Evolutionary conservation across 2,888 invertebrate genomes (phyloP), one percentile per base, ranked within the genome.

Genomic region (Lepidochitona cinerea): DNA sequence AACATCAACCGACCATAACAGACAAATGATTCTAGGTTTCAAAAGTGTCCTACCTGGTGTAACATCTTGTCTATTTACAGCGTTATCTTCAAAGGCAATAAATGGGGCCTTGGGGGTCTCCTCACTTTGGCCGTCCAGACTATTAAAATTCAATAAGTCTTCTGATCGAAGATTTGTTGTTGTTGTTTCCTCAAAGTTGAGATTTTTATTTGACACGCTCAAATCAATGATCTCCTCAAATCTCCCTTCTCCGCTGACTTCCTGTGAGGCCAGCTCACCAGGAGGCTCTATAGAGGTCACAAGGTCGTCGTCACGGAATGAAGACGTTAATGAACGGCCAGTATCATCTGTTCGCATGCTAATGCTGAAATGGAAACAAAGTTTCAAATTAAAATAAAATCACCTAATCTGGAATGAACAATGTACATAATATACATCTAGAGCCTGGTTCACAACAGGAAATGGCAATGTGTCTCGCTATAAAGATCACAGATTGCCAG

Each of bases 71-170:
- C 83, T 72, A 74, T 81, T 79, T 77, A 84, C 79, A 79, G 84
- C 83, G 79, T 83, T 85, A 73, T 88, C 87, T 75, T 87, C 87
- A 76, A 87, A 87, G 72, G 87, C 85, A 74, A 85, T 84, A 72
- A 87, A 77, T 33, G 87, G 85, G 72, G 82, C 81, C 35, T 80
- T 79, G 54, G 76, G 79, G 49, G 80, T 77, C 23, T 81, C 80
- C 37, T 80, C 82, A 29, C 75, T 79, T 41, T 75, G 70, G 29
- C 75, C 78, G 52, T 78, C 78, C 37, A 66, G 18, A 73, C 81
- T 83, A 80, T 86, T 84, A 69, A 83, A 80, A 71, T 84, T 85
- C 53, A 84, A 75, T 37, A 83, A 75, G 67, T 85, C 84, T 29
- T 83, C 83, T 29, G 77, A 74, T 76, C 64, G 32, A 73, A 66